phyloP scores from a whole-genome alignment of 2,797 vertebrate genomes.

The Orestias chungarensis region DNA sequence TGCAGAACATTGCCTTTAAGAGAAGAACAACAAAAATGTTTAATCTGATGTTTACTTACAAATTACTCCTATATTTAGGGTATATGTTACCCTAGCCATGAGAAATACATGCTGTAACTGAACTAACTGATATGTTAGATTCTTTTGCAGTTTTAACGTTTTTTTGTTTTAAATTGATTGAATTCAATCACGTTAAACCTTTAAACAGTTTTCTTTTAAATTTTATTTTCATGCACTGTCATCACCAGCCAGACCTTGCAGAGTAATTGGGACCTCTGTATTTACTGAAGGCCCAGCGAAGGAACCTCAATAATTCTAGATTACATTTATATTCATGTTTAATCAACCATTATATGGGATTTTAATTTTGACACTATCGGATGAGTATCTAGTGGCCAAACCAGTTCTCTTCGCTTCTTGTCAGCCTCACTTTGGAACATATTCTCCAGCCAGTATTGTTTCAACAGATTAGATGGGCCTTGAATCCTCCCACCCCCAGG shows the following conservation, averaged over 20 bases:
- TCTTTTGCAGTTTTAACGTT: neutral
- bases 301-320: neutral
- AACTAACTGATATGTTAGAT: neutral
- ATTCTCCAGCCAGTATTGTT: too few species aligned
- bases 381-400: neutral
- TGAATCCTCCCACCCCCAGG: neutral
- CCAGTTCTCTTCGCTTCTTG: neutral
- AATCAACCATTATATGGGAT: neutral
- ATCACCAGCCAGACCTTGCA: neutral
- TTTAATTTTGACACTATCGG: neutral
- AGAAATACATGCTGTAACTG: neutral
- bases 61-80: neutral
- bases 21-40: neutral
- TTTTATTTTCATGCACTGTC: neutral
- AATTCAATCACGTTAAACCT: neutral
- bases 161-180: neutral
- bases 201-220: neutral
- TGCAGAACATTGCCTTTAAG: neutral
- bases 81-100: too few species aligned
- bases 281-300: neutral
- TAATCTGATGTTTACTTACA: neutral
- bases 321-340: constrained; percentile 4
- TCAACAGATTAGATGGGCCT: neutral
- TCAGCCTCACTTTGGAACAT: neutral
- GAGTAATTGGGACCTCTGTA: constrained; percentile 4